Base-by-base conservation (phyloP, 2,888 invertebrate genomes). In the Agrilus biguttatus region DNA sequence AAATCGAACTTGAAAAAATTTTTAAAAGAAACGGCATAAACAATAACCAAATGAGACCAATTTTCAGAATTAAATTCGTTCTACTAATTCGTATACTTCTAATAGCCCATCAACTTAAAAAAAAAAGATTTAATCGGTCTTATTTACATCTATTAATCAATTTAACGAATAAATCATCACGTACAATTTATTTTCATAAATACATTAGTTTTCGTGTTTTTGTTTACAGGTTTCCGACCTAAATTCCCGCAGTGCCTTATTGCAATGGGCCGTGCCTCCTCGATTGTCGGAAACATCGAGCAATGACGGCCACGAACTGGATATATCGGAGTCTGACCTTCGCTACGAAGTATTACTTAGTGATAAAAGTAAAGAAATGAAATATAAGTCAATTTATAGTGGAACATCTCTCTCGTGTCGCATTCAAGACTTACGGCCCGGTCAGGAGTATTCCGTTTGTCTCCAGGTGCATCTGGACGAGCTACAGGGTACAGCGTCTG, bases 371-470 rank as follows among this genome's bases (percentile, higher is more conserved):
- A 76, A 84, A 58, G 84, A 87, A 53, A 84, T 83, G 60, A 80
- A 86, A 59, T 89, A 86, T 67, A 86, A 86, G 69, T 80, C 82
- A 48, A 83, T 89, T 51, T 88, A 87, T 63, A 82, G 78, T 53
- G 87, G 88, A 38, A 70, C 76, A 50, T 81, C 83, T 28, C 72
- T 81, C 44, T 81, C 83, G 37, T 83, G 86, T 67, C 77, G 83
- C 54, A 80, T 91, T 48, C 80, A 85, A 62, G 88, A 90, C 66
- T 70, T 91, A 56, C 78, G 81, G 61, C 90, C 91, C 12, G 87
- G 86, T n/a, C 83, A 84, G 60, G 86, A 87, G 61, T 91, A 90
- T 67, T 78, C 82, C 46, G 81, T 90, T 52, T 82, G 85, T 56
- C 70, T 85, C 50, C 83, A 83, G 65, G 84, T 86, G 53, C 77